Base-by-base conservation (phyloP, 2,888 invertebrate species). In the Electrophaes corylata region DNA sequence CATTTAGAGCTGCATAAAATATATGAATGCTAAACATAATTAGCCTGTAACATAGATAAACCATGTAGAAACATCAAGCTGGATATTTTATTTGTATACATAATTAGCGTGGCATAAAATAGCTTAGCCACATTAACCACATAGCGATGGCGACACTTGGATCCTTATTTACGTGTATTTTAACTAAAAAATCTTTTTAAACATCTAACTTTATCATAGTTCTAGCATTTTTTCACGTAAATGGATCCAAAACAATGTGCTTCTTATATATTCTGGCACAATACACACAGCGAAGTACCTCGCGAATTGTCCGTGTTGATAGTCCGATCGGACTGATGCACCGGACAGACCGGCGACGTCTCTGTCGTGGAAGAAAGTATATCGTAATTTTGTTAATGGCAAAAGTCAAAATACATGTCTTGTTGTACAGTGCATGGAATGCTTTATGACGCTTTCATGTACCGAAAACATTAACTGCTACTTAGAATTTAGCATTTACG, bases 271-370 rank as follows among this genome's bases (percentile, higher is more conserved):
- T 45, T 47, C 20, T 49, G 47, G 48, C 49, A 53, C 49, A 48
- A 33, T 37, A 47, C 41, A 43, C 55, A 57, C 62, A 62, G 40
- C 50, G 62, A 52, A 53, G 63, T 79, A 82, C 82, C 82, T 83
- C 80, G 71, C 81, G 78, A 65, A 79, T 79, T 63, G 83, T 78
- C 68, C 77, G 79, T 66, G 83, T 61, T 57, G 78, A 73, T 58
- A 84, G 80, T 54, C 80, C 86, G 66, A 90, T 78, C 47, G 91
- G 91, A 81, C 89, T 91, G 80, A 91, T 77, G 81, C 89, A 89
- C 69, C 89, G 84, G 67, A 90, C 85, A 40, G 90, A 86, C 39
- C 91, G 88, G 58, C 84, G 84, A 55, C 85, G 89, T 73, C 77
- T 87, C 91, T 91, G 90, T 83, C 71, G 66, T 65, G 62, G 71